These are phyloP conservation scores for Cephus pulcher DNA, from an alignment of 2,888 invertebrate species.

Conservation along the genomic window DNA sequence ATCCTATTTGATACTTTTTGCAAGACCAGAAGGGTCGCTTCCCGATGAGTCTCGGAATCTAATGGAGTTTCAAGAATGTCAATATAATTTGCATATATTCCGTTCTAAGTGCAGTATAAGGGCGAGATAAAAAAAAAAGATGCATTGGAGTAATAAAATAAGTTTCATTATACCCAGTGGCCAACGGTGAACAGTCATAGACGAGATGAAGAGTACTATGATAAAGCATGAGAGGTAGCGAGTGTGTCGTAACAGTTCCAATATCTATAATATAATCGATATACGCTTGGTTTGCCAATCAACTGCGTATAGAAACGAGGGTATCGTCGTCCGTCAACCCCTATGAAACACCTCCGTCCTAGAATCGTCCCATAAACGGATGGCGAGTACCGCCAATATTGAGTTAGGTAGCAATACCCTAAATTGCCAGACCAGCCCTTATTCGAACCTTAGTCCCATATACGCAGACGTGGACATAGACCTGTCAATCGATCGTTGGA, in stretches of 20 bases:
- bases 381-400: conserved; percentile 49
- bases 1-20: neutral
- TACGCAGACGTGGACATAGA: neutral
- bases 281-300: conserved; percentile 43
- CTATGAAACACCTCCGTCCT: conserved; percentile 15
- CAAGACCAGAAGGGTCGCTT: neutral
- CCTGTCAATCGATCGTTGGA: neutral
- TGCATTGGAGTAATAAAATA: conserved; percentile 20
- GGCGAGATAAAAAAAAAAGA: neutral
- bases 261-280: conserved; percentile 40
- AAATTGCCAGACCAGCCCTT: conserved; percentile 44
- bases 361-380: conserved; percentile 50
- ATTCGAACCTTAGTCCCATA: neutral
- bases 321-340: conserved; percentile 10
- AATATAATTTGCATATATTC: neutral
- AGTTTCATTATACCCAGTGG: conserved; percentile 11
- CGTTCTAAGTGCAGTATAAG: neutral
- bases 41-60: neutral
- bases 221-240: neutral
- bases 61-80: neutral
- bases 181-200: neutral
- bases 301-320: conserved; percentile 29
- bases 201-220: neutral
- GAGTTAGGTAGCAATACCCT: conserved; percentile 51
- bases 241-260: neutral